Evolutionary conservation across 2,888 invertebrate genomes (phyloP).

Genomic region (Hirtodrosophila cameraria): DNA sequence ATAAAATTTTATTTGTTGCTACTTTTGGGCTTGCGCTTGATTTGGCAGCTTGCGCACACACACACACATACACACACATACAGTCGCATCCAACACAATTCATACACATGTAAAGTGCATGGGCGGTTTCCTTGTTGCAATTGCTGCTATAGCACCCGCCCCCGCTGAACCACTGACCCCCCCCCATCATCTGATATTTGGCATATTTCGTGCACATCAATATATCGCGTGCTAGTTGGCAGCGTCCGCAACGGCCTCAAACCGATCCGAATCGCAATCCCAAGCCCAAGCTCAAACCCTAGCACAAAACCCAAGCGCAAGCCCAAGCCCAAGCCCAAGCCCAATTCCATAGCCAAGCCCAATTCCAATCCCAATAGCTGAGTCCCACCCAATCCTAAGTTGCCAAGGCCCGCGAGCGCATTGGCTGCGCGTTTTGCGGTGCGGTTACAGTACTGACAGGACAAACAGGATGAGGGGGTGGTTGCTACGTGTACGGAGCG

Average conservation of each 20-base stretch:
- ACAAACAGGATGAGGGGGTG: neutral
- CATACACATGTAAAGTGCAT: constrained; percentile 63
- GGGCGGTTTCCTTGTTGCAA: constrained; percentile 47
- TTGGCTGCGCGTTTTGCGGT: constrained; percentile 73
- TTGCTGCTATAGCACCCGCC: constrained; percentile 20
- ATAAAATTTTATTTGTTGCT: constrained; percentile 80
- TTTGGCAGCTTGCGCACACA: constrained; percentile 59
- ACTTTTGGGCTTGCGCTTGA: constrained; percentile 78
- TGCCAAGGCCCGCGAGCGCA: constrained; percentile 66
- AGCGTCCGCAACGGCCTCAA: constrained; percentile 56
- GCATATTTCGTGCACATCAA: constrained; percentile 78
- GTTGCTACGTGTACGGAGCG: constrained; percentile 20
- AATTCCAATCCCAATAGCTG: constrained; percentile 19
- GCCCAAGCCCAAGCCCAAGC: constrained; percentile 15
- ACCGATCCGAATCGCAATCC: constrained; percentile 15
- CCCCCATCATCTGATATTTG: constrained; percentile 59
- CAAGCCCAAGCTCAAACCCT: neutral
- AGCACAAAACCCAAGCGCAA: too few relatives aligned
- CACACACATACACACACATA: neutral
- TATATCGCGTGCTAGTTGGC: constrained; percentile 77
- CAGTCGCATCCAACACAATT: constrained; percentile 7
- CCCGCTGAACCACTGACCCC: neutral
- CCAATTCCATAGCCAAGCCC: neutral
- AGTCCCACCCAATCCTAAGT: constrained; percentile 37
- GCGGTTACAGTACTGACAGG: constrained; percentile 40